phyloP scores from a whole-genome alignment of 2,888 invertebrate species.

The Venustoraphidia nigricollis region DNA sequence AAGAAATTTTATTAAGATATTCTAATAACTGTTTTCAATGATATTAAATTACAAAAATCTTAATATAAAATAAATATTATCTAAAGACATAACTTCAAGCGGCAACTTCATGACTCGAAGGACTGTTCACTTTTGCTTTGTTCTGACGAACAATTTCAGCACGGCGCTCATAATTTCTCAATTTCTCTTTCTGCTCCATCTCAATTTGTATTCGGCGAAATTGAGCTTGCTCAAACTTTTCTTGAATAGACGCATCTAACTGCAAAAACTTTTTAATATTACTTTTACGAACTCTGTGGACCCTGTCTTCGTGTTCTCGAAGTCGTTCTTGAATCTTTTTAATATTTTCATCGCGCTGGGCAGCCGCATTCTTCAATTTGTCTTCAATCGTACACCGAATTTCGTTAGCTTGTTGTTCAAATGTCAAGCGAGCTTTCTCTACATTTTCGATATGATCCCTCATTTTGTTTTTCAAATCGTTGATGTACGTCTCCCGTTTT shows the following conservation, averaged over 20 bases:
- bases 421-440: constrained; percentile 52
- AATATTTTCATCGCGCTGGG: constrained; percentile 79
- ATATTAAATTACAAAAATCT: too few species aligned
- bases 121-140: constrained; percentile 53
- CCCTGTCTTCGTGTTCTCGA: constrained; percentile 75
- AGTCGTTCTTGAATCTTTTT: constrained; percentile 82
- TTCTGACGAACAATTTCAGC: constrained; percentile 85
- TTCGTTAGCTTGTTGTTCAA: constrained; percentile 75
- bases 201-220: constrained; percentile 59
- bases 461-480: constrained; percentile 73
- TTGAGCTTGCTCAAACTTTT: constrained; percentile 50
- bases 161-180: constrained; percentile 71
- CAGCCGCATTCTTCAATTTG: constrained; percentile 73
- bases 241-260: constrained; percentile 52
- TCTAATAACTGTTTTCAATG: too few species aligned
- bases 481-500: constrained; percentile 84
- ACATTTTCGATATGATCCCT: constrained; percentile 55
- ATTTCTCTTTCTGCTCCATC: constrained; percentile 60
- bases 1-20: too few species aligned
- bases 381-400: constrained; percentile 76
- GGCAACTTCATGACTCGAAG: constrained; percentile 37
- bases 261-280: constrained; percentile 52
- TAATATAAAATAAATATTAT: too few species aligned
- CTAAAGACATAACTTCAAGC: constrained; percentile 23
- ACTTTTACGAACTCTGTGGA: constrained; percentile 49